Conservation (phyloP, 1,140 invertebrate genomes). For the Pomphorhynchus laevis region DNA sequence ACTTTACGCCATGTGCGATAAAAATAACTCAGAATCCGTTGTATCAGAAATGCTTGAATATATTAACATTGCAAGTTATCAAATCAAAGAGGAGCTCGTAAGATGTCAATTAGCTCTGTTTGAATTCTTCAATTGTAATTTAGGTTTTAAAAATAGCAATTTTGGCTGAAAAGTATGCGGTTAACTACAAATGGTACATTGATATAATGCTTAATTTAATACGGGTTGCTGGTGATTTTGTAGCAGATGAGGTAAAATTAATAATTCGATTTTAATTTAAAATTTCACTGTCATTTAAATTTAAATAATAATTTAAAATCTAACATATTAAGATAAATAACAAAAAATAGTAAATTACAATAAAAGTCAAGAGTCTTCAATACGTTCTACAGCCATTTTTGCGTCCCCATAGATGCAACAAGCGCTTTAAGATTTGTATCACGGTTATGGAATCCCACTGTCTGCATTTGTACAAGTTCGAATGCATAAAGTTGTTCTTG, state of each 20-base stretch:
- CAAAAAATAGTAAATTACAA: no score
- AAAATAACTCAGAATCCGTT: constrained; percentile 92
- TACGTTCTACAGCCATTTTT: no score
- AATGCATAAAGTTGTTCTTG: no score
- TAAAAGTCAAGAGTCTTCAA: no score
- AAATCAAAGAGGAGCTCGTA: constrained; percentile 96
- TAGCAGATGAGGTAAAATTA: constrained; percentile 30
- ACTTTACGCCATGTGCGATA: constrained; percentile 98
- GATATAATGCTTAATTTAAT: constrained; percentile 97
- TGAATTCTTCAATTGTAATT: constrained; percentile 9
- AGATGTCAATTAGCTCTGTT: constrained; percentile 8
- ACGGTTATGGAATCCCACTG: no score
- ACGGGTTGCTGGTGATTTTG: constrained; percentile 93
- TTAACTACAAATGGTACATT: constrained; percentile 92
- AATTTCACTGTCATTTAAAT: no score
- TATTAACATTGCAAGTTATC: constrained; percentile 92
- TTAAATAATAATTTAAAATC: not conserved
- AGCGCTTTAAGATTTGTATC: no score
- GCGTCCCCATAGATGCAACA: no score
- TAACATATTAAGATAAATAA: no score
- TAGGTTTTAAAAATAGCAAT: constrained; percentile 82
- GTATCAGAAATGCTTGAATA: constrained; percentile 98
- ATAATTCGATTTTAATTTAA: not conserved
- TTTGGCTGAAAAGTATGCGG: constrained; percentile 91
- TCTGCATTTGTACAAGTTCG: no score